Evolutionary conservation across 1,140 invertebrate genomes (phyloP).

Genomic region (Pararge aegeria): DNA sequence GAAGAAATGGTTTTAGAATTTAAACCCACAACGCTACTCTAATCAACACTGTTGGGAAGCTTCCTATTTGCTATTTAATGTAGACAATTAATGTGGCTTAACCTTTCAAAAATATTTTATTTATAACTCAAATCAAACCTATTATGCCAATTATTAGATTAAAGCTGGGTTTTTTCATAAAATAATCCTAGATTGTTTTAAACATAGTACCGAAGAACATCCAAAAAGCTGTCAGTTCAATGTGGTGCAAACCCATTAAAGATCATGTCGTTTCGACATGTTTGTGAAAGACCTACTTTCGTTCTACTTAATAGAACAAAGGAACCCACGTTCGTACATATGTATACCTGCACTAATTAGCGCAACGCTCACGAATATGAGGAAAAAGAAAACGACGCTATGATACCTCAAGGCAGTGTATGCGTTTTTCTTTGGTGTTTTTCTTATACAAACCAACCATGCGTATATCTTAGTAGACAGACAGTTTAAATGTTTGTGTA

Average conservation of each 20-base stretch:
- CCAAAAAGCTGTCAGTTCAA: not conserved
- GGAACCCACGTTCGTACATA: slow-evolving; percentile 13
- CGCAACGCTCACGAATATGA: slow-evolving; percentile 24
- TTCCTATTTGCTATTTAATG: no score
- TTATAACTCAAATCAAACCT: no score
- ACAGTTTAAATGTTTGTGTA: not conserved
- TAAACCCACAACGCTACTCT: no score
- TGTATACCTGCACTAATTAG: slow-evolving; percentile 30
- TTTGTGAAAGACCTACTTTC: slow-evolving; percentile 13
- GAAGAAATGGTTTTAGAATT: no score
- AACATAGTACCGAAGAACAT: not conserved
- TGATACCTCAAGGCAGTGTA: slow-evolving; percentile 2
- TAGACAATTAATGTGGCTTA: no score
- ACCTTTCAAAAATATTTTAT: no score
- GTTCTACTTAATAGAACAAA: slow-evolving; percentile 23
- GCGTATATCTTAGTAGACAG: not conserved
- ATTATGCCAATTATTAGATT: no score
- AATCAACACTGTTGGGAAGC: no score
- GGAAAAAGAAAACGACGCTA: slow-evolving; percentile 19
- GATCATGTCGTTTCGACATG: slow-evolving; percentile 15
- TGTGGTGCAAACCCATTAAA: not conserved
- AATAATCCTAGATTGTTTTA: not conserved
- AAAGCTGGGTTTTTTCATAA: not conserved
- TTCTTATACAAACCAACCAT: slow-evolving; percentile 5
- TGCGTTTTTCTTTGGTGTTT: slow-evolving; percentile 5